Conservation (phyloP, 2,888 invertebrate species). For the Monoplex corrugatus region DNA sequence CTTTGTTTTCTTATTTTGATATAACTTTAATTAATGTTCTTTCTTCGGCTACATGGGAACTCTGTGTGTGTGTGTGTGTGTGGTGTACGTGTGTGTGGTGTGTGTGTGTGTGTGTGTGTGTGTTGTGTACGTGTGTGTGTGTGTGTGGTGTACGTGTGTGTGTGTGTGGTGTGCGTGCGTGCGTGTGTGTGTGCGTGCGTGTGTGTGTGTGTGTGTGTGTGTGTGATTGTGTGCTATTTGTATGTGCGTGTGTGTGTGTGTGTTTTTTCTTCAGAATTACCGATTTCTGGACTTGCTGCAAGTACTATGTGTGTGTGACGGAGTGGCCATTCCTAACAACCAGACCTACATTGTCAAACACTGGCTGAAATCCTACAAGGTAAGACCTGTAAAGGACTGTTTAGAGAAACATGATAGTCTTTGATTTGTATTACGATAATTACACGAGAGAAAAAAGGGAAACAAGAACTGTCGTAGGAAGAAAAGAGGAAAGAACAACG, state of each 20-base stretch:
- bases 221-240: background rate
- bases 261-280: constrained; percentile 72
- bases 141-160: background rate
- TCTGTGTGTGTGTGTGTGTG: background rate
- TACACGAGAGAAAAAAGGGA: too few relatives aligned
- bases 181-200: background rate
- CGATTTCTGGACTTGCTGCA: constrained; percentile 79
- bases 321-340: constrained; percentile 80
- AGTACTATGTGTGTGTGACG: constrained; percentile 81
- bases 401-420: too few relatives aligned
- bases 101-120: background rate
- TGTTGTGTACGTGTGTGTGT: background rate
- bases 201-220: background rate
- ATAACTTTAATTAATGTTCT: too few relatives aligned
- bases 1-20: too few relatives aligned
- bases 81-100: background rate
- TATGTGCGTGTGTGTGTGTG: background rate
- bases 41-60: too few relatives aligned
- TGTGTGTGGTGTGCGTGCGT: background rate
- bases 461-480: too few relatives aligned
- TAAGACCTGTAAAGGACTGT: constrained; percentile 47
- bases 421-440: too few relatives aligned
- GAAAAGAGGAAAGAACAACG: too few relatives aligned
- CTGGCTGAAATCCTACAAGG: constrained; percentile 78
- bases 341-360: constrained; percentile 80